These are phyloP conservation scores for Trematomus bernacchii DNA, from an alignment of 2,797 vertebrate genomes.

Conservation along the genomic window DNA sequence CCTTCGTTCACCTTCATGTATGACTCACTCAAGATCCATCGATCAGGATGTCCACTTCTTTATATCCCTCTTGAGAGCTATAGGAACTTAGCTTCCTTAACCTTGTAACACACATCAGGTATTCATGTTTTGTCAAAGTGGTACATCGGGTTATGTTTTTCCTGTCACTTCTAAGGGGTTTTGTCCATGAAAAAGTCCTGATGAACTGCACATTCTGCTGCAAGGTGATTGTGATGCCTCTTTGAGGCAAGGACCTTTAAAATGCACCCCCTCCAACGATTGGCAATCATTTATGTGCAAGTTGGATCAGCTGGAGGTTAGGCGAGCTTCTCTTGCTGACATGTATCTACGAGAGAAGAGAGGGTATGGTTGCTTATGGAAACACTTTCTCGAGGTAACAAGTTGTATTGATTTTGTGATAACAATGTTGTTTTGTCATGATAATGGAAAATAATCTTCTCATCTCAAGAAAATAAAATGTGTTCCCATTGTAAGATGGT, in stretches of 20 bases:
- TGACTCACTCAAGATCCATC: not conserved
- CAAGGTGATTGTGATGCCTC: not conserved
- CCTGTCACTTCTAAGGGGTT: not conserved
- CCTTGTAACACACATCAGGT: not conserved
- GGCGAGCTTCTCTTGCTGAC: not conserved
- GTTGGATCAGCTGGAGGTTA: not conserved
- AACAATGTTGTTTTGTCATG: not conserved
- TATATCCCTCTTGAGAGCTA: not conserved
- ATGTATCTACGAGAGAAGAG: not conserved
- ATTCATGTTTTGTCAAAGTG: not conserved
- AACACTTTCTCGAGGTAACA: not conserved
- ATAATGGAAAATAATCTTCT: not conserved
- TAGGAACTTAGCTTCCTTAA: not conserved
- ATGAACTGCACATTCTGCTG: not conserved
- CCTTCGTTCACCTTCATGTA: not conserved
- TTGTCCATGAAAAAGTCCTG: not conserved
- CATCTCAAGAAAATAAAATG: not conserved
- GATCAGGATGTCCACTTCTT: not conserved
- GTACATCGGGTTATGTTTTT: not conserved
- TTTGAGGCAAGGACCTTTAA: no score
- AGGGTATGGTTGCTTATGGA: not conserved
- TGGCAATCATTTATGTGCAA: not conserved
- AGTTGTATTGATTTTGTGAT: no score
- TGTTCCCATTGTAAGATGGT: no score
- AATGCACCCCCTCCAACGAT: no score